Percentiles rank a stretch among this genome's conserved stretches.
These are phyloP conservation scores for Drosophila quadrilineata DNA, from an alignment of 1,140 invertebrate genomes.

Conservation along the genomic window DNA sequence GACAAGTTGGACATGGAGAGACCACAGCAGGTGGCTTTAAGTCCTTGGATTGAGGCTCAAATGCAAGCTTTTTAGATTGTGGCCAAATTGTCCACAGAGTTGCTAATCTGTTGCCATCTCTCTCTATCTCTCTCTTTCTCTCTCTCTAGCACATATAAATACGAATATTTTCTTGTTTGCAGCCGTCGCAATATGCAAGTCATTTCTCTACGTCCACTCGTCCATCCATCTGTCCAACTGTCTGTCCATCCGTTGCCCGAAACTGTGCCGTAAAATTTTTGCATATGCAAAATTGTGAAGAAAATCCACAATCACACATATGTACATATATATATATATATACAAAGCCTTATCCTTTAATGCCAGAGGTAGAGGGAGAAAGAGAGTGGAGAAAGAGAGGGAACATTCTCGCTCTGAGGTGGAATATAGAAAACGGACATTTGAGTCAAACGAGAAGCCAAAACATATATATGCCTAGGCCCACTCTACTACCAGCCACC, in stretches of 20 bases:
- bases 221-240: no score
- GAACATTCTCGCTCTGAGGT: no score
- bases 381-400: no score
- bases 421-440: slow-evolving; percentile 27
- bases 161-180: slow-evolving; percentile 55
- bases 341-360: no score
- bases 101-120: slow-evolving; percentile 23
- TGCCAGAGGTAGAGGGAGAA: no score
- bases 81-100: slow-evolving; percentile 38
- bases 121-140: slow-evolving; percentile 16
- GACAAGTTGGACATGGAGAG: slow-evolving; percentile 2
- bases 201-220: slow-evolving; percentile 18
- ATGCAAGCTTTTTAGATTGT: background rate
- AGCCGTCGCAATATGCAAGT: slow-evolving; percentile 39
- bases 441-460: slow-evolving; percentile 38
- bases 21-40: slow-evolving; percentile 36
- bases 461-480: slow-evolving; percentile 52
- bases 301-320: no score
- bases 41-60: slow-evolving; percentile 10
- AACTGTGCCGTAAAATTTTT: slow-evolving; percentile 47
- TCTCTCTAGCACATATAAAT: slow-evolving; percentile 42
- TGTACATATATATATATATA: no score
- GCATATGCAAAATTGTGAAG: slow-evolving; percentile 67
- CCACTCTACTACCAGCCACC: no score
- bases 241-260: background rate